Evolutionary conservation across 2,797 vertebrate genomes (phyloP).

Genomic region (Sebastes hubbsi): DNA sequence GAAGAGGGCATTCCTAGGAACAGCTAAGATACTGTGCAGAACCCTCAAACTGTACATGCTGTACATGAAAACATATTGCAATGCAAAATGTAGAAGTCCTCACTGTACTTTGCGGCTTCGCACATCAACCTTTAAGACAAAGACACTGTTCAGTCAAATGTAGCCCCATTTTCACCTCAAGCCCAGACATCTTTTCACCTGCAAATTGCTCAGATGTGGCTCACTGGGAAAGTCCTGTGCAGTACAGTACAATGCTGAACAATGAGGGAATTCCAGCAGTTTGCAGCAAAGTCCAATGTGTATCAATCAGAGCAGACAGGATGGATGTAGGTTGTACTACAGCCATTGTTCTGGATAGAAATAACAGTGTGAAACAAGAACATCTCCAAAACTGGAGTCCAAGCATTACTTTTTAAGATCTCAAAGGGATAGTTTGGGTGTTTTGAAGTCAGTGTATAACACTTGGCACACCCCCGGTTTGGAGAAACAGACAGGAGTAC

Average conservation of each 20-base stretch:
- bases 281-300: neutral
- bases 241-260: neutral
- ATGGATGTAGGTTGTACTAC: neutral
- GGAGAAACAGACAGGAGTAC: too few relatives aligned
- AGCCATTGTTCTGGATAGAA: neutral
- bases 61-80: neutral
- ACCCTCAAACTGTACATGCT: neutral
- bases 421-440: too few relatives aligned
- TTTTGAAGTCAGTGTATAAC: too few relatives aligned
- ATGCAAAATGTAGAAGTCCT: neutral
- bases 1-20: too few relatives aligned
- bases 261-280: neutral
- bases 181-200: neutral
- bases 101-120: neutral
- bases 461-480: too few relatives aligned
- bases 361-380: neutral
- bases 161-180: neutral
- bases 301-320: neutral
- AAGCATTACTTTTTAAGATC: neutral
- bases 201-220: neutral
- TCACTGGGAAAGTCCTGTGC: neutral
- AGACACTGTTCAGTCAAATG: neutral
- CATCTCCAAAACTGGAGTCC: neutral
- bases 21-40: too few relatives aligned
- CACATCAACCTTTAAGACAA: neutral